These are phyloP conservation scores for Trachemys scripta DNA, from an alignment of 2,113 vertebrate genomes.

Conservation along the genomic window DNA sequence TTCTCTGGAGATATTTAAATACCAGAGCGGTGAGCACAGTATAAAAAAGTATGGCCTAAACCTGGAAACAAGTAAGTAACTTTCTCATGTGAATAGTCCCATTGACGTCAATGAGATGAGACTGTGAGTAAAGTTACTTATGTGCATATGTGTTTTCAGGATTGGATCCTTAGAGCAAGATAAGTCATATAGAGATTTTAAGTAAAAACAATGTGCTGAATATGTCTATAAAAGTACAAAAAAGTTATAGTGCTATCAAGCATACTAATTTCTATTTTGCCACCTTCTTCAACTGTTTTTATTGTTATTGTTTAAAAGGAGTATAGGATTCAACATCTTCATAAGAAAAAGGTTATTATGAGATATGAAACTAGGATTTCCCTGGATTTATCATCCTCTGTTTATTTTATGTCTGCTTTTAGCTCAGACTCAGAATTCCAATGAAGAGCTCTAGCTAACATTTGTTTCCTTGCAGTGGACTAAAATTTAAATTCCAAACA, in stretches of 20 bases:
- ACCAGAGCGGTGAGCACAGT: neutral
- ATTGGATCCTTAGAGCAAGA: neutral
- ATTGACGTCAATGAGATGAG: neutral
- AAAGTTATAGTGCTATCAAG: neutral
- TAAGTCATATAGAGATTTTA: neutral
- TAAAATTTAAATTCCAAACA: conserved; percentile 77
- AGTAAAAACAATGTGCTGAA: neutral
- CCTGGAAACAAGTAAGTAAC: neutral
- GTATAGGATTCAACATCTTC: neutral
- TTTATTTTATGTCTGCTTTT: neutral
- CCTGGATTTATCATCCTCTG: conserved; percentile 5
- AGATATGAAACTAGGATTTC: conserved; percentile 16
- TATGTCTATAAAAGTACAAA: neutral
- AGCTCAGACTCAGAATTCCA: conserved; percentile 61
- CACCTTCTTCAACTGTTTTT: neutral
- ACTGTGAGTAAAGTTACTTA: neutral
- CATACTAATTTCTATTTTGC: neutral
- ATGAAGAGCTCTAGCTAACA: conserved; percentile 62
- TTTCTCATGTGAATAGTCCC: neutral
- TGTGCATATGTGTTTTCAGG: neutral
- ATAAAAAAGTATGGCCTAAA: neutral
- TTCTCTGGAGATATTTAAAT: neutral
- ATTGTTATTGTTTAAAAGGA: neutral
- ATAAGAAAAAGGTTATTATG: conserved; percentile 1
- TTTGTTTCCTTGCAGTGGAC: conserved; percentile 71